A percentile compares a stretch with the other conserved stretches of the same genome.
Conservation (phyloP, 30 jellyfish, hydroid and myxozoan genomes). For the Hydra vulgaris region DNA sequence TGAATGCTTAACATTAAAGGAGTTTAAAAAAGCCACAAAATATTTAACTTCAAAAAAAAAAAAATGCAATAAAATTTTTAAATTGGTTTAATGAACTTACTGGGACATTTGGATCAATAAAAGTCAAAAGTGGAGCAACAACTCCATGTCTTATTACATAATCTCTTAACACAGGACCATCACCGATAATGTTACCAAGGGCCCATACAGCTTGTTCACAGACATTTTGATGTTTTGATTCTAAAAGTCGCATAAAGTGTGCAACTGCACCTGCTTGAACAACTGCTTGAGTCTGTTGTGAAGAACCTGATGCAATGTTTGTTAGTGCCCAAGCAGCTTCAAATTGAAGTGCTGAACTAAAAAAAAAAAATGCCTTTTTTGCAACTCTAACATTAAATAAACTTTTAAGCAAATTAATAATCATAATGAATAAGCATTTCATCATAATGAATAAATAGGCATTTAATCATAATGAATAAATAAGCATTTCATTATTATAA, state of each 20-base stretch:
- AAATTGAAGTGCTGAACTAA: conserved; percentile 83
- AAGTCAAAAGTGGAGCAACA: conserved; percentile 64
- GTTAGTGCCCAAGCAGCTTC: conserved; percentile 99
- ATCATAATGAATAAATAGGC: too few species aligned
- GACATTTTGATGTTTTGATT: conserved; percentile 53
- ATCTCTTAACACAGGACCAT: conserved; percentile 87
- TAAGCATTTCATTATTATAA: too few species aligned
- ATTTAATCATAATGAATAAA: too few species aligned
- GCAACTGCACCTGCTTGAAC: conserved; percentile 97
- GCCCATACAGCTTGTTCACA: conserved; percentile 99
- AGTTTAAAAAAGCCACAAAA: too few species aligned
- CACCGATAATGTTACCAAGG: conserved; percentile 87
- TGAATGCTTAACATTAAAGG: too few species aligned
- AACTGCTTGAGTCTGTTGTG: conserved; percentile 94
- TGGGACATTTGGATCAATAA: conserved; percentile 58
- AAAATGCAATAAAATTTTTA: too few species aligned
- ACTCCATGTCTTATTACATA: conserved; percentile 63
- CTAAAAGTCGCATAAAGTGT: conserved; percentile 45
- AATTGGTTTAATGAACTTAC: conserved; percentile 40
- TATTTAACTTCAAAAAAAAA: too few species aligned
- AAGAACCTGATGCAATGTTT: conserved; percentile 96
- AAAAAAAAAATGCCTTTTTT: background rate
- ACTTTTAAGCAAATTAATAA: background rate
- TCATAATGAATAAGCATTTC: conserved; percentile 1
- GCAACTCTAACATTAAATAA: background rate